A percentile compares a stretch with the other conserved stretches of the same genome.
Conservation (phyloP, 2,113 vertebrate species). For the Proteles cristata region DNA sequence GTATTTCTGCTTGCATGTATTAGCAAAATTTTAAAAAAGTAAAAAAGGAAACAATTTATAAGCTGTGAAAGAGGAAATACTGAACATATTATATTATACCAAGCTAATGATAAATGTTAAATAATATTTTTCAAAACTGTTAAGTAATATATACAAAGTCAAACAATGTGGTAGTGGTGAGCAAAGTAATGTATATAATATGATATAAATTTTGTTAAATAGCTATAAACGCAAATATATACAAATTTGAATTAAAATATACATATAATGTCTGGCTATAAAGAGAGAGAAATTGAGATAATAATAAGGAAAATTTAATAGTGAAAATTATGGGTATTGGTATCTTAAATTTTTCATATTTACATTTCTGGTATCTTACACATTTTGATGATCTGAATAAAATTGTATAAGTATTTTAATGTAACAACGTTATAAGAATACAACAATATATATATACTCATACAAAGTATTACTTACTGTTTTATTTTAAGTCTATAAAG, state of each 20-base stretch:
- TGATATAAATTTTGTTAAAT: not conserved
- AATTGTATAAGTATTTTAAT: not conserved
- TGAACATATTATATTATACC: not conserved
- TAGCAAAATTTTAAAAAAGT: not conserved
- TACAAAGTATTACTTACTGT: not conserved
- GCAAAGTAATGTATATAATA: not conserved
- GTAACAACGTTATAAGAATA: not conserved
- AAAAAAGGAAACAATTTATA: not conserved
- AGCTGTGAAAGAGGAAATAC: not conserved
- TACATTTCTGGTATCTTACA: not conserved
- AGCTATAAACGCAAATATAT: not conserved
- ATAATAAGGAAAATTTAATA: not conserved
- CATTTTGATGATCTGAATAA: not conserved
- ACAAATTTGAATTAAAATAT: not conserved
- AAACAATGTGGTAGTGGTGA: not conserved
- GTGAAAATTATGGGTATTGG: not conserved
- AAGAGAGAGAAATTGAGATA: not conserved
- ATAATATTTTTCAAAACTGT: conserved; percentile 10
- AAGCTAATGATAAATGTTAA: not conserved
- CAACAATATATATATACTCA: not conserved
- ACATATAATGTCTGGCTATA: not conserved
- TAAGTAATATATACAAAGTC: not conserved
- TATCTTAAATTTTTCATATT: not conserved
- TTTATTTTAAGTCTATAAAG: not conserved
- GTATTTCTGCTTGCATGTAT: not conserved